Evolutionary conservation across 1,140 invertebrate genomes (phyloP), one percentile per base, ranked within the genome.

Genomic region (Gonatopus flavifemur): DNA sequence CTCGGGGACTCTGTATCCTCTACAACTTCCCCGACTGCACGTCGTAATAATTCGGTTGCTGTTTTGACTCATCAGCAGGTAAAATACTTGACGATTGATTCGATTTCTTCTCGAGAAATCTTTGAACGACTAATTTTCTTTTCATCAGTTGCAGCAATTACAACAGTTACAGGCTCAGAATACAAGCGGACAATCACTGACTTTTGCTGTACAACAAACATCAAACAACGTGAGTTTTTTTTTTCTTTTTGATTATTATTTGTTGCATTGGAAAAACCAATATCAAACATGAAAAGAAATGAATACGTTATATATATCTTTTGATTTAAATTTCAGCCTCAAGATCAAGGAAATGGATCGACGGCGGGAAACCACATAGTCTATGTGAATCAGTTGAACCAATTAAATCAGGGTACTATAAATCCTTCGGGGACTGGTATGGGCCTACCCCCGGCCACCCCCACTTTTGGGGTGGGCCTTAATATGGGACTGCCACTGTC

Each of bases 31-130:
- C 74, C 74, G 65, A 74, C 64, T 66, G 66, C 72, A 62, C 70
- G 72, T 62, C 74, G 72, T 45, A 73, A 64, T 50, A 78, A 74
- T 69, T 65, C 74, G 38, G 74, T 78, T 60, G 67, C 76, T 55
- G 74, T 78, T 55, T 70, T 81, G 28, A 81, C 80, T 13, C 78
- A 78, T 66, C 79, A 80, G 62, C 80, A 81, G 72, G 80, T 81
- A 70, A 57, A 35, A 48, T 22, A 16, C n/a, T 8, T 35, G 20
- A 13, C 13, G n/a, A 21, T 43, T 53, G 20, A 21, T 39, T 13
- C 30, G 19, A 41, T 9, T 16, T 22, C 6, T 2, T 24, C 12
- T 18, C n/a, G n/a, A n/a, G 13, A 24, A 9, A 51, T 41, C 13
- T 38, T 49, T n/a, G n/a, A n/a, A n/a, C n/a, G n/a, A n/a, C n/a